Percentiles rank a stretch among this genome's conserved stretches.
Evolutionary conservation across 2,797 vertebrate species (phyloP).

Genomic region (Tamandua tetradactyla): DNA sequence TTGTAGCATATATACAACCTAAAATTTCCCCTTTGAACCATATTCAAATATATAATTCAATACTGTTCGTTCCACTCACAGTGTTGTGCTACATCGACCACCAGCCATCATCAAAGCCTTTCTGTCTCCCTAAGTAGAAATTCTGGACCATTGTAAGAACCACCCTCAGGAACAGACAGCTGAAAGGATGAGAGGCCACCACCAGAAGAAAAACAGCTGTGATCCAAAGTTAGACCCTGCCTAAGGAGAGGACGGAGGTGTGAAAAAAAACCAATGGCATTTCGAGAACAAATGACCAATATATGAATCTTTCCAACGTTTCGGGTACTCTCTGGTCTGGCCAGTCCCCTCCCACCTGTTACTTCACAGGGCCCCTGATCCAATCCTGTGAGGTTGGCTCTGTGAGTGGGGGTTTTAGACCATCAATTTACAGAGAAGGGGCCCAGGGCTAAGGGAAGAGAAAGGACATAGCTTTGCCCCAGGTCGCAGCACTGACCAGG

Average conservation of each 20-base stretch:
- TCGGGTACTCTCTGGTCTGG: fast-evolving
- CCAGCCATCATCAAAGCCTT: no score
- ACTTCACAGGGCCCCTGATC: not conserved
- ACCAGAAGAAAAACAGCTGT: fast-evolving
- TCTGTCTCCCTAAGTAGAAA: no score
- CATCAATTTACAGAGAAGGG: not conserved
- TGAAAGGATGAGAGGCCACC: fast-evolving
- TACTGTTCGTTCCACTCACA: no score
- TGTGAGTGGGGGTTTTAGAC: not conserved
- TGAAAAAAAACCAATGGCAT: fast-evolving
- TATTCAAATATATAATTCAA: no score
- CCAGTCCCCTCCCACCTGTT: not conserved
- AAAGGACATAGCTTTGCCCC: not conserved
- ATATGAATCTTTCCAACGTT: fast-evolving
- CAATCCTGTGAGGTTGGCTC: fast-evolving
- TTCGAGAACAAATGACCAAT: fast-evolving
- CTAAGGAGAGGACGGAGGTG: fast-evolving
- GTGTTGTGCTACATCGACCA: no score
- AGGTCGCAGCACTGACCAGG: fast-evolving
- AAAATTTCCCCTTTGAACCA: no score
- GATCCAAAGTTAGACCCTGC: fast-evolving
- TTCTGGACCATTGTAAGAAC: not conserved
- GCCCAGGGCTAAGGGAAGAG: no score
- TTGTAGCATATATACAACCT: no score
- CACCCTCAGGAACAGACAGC: not conserved